Evolutionary conservation across 2,888 invertebrate genomes (phyloP).

Genomic region (Drepanosiphum platanoidis): DNA sequence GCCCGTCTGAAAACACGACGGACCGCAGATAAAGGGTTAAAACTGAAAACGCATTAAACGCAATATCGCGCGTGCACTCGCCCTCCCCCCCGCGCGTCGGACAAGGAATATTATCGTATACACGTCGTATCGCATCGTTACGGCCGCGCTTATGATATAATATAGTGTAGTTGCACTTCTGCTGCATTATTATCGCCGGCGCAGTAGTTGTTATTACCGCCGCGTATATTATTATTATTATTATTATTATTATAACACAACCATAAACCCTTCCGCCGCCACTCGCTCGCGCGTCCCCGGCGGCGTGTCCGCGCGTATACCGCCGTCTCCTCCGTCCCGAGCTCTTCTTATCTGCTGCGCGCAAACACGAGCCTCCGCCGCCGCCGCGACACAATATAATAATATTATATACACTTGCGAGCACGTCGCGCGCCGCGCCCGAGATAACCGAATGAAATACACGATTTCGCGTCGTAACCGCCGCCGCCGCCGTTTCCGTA

Average conservation of each 20-base stretch:
- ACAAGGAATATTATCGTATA: too few species aligned
- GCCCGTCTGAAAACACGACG: neutral
- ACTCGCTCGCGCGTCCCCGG: neutral
- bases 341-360: conserved; percentile 25
- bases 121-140: neutral
- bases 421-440: neutral
- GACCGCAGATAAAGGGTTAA: neutral
- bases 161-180: neutral
- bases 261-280: neutral
- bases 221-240: neutral
- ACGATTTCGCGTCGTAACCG: neutral
- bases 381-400: neutral
- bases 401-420: neutral
- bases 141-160: neutral
- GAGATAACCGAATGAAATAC: conserved; percentile 10
- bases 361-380: conserved; percentile 13
- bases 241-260: neutral
- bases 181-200: conserved; percentile 29
- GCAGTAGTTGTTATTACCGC: neutral
- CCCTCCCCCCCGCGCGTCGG: neutral
- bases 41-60: conserved; percentile 44
- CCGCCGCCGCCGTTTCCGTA: neutral
- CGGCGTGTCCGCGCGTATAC: neutral
- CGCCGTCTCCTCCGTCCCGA: too few species aligned
- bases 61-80: conserved; percentile 24